A percentile compares a stretch with the other conserved stretches of the same genome.
Evolutionary conservation across 2,113 vertebrate species (phyloP).

Genomic region (Pseudorhombus dupliciocellatus): DNA sequence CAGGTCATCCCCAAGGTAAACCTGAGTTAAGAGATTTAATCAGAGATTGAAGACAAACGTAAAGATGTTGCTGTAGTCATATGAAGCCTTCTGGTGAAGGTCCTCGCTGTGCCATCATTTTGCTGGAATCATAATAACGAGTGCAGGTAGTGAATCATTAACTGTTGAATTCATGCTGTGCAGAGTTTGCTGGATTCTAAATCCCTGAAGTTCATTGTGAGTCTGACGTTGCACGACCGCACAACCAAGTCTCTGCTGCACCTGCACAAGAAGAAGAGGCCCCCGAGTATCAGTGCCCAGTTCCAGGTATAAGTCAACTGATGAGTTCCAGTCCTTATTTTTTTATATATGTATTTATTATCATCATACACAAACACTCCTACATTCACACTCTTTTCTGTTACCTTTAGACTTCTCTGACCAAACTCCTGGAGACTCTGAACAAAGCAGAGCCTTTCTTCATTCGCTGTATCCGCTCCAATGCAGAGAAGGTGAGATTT

Average conservation of each 20-base stretch:
- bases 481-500: conserved; percentile 90
- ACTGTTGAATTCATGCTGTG: background rate
- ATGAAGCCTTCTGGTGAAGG: background rate
- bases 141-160: background rate
- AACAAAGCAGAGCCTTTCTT: conserved; percentile 96
- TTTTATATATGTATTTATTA: background rate
- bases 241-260: conserved; percentile 96
- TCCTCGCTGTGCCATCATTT: background rate
- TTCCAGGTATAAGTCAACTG: conserved; percentile 86
- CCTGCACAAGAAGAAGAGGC: conserved; percentile 98
- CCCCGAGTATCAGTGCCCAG: conserved; percentile 97
- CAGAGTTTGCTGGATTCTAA: conserved; percentile 93
- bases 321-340: background rate
- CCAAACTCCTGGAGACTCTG: conserved; percentile 92
- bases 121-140: background rate
- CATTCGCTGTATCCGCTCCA: conserved; percentile 97
- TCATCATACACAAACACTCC: background rate
- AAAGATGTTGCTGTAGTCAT: background rate
- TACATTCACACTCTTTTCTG: background rate
- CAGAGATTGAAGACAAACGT: background rate
- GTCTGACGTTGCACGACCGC: conserved; percentile 92
- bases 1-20: conserved; percentile 97
- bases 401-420: conserved; percentile 87
- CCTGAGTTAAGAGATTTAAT: background rate
- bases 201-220: conserved; percentile 93